These are phyloP conservation scores for Tetramorium alpestre DNA, from an alignment of 1,140 invertebrate genomes.

Conservation along the genomic window DNA sequence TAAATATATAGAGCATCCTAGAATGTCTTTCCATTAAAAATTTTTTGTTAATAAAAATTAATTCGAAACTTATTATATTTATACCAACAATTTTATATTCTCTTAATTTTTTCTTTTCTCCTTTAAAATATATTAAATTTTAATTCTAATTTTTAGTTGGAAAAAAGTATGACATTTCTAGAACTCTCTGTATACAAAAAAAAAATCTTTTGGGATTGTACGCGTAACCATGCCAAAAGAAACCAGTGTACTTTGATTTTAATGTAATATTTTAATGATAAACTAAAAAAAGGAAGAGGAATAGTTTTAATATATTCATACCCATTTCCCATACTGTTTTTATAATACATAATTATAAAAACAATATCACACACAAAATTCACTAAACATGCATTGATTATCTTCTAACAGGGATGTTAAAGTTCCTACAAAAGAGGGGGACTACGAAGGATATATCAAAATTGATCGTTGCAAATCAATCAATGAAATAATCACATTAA, in stretches of 20 bases:
- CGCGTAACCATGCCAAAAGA: slow-evolving; percentile 46
- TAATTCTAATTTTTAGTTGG: not conserved
- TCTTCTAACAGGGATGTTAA: slow-evolving; percentile 28
- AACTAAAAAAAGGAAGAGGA: not conserved
- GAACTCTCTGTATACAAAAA: slow-evolving; percentile 8
- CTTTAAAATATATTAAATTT: not conserved
- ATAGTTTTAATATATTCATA: slow-evolving; percentile 15
- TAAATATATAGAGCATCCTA: not conserved
- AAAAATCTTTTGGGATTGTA: not conserved
- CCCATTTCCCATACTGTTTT: too few species aligned
- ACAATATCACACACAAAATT: slow-evolving; percentile 7
- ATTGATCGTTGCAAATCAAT: slow-evolving; percentile 29
- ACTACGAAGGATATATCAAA: not conserved
- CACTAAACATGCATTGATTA: slow-evolving; percentile 48
- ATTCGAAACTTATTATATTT: not conserved
- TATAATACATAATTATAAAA: slow-evolving; percentile 9
- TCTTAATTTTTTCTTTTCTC: not conserved
- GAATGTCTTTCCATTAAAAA: not conserved
- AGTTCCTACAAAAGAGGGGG: not conserved
- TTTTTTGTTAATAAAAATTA: not conserved
- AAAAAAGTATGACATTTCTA: not conserved
- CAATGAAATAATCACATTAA: slow-evolving; percentile 8
- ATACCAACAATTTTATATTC: not conserved
- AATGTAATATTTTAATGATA: slow-evolving; percentile 8
- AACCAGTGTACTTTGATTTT: slow-evolving; percentile 18